Evolutionary conservation across 2,888 invertebrate genomes (phyloP).

Genomic region (Cataglyphis livida): DNA sequence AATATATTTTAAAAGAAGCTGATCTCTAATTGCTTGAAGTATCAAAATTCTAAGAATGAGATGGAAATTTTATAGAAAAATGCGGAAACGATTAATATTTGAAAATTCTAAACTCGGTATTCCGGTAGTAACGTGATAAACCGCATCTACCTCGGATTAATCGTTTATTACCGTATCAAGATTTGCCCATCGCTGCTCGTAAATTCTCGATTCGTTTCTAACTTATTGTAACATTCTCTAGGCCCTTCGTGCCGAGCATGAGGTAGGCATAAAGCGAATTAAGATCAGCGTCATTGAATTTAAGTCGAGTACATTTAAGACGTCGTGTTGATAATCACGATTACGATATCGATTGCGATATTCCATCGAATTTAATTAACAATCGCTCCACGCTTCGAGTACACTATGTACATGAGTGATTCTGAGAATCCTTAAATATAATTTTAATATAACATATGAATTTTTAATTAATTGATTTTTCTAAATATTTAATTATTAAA

Average conservation of each 20-base stretch:
- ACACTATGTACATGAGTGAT: background rate
- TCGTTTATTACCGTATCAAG: conserved; percentile 43
- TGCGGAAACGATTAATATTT: background rate
- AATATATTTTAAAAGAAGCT: background rate
- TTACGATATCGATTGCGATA: conserved; percentile 4
- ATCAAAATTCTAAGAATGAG: background rate
- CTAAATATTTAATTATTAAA: too few relatives aligned
- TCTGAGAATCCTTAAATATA: too few relatives aligned
- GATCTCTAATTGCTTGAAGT: background rate
- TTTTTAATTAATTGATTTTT: too few relatives aligned
- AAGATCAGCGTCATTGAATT: conserved; percentile 34
- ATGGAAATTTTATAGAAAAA: background rate
- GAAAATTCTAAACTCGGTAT: background rate
- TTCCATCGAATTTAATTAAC: conserved; percentile 24
- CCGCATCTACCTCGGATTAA: conserved; percentile 20
- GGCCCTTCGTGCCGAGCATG: background rate
- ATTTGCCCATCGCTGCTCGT: conserved; percentile 26
- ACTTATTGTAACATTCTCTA: conserved; percentile 19
- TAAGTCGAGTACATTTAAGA: background rate
- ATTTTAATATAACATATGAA: too few relatives aligned
- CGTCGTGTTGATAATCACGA: conserved; percentile 20
- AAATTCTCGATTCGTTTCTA: conserved; percentile 34
- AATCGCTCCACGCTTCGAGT: background rate
- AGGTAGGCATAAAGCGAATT: conserved; percentile 21
- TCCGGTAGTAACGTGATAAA: conserved; percentile 22